phyloP scores from a whole-genome alignment of 2,888 invertebrate genomes.

The Patella ulyssiponensis region DNA sequence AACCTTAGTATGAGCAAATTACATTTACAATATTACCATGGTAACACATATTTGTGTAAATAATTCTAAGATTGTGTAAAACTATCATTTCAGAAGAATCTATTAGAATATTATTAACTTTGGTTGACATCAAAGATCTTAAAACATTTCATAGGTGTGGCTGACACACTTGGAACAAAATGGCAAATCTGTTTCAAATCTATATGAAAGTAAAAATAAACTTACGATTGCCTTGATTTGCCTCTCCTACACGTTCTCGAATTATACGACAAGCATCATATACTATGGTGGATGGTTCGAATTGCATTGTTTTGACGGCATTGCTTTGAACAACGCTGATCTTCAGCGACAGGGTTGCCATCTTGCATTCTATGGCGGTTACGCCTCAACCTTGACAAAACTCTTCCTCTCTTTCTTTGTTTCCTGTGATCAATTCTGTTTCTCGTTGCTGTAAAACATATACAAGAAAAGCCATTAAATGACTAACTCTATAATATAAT shows the following conservation, averaged over 20 bases:
- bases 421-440: not conserved
- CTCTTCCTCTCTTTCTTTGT: constrained; percentile 9
- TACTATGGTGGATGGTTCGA: constrained; percentile 93
- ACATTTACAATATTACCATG: no score
- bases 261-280: constrained; percentile 97
- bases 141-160: no score
- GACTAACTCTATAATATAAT: not conserved
- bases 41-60: no score
- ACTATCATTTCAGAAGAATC: no score
- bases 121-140: no score
- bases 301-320: constrained; percentile 96
- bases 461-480: not conserved
- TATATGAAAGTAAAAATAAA: constrained; percentile 51
- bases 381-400: not conserved
- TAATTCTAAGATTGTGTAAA: no score
- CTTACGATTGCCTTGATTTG: constrained; percentile 86
- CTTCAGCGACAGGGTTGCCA: constrained; percentile 75
- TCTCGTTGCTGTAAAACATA: constrained; percentile 1
- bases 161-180: not conserved
- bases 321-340: constrained; percentile 74
- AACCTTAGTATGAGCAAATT: no score
- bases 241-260: constrained; percentile 93
- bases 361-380: constrained; percentile 41
- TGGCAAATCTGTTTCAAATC: not conserved
- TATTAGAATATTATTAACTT: no score